Evolutionary conservation across 2,113 vertebrate species (phyloP).

Genomic region (Pterocles gutturalis): DNA sequence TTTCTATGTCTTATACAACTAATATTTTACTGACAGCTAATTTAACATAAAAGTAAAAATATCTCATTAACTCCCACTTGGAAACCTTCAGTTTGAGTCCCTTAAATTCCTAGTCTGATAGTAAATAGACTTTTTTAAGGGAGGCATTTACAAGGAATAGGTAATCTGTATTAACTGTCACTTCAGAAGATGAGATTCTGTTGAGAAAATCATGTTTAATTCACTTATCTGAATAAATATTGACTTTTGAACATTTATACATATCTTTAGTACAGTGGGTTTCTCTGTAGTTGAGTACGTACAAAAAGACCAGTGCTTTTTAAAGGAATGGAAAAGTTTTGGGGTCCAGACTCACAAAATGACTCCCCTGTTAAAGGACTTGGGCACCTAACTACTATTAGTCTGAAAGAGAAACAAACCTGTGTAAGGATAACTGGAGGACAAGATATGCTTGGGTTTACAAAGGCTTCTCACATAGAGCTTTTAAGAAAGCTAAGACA

Average conservation of each 20-base stretch:
- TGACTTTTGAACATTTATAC: neutral
- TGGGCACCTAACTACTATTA: neutral
- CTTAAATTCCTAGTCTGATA: neutral
- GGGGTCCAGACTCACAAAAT: neutral
- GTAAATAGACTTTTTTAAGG: neutral
- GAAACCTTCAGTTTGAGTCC: neutral
- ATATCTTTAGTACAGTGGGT: neutral
- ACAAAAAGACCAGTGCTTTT: neutral
- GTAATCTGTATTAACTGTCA: neutral
- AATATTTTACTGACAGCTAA: conserved; percentile 18
- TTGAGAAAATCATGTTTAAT: neutral
- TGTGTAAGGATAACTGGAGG: neutral
- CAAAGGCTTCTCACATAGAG: neutral
- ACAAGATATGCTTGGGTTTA: neutral
- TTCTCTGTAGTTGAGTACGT: neutral
- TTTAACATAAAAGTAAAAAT: conserved; percentile 21
- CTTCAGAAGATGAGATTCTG: neutral
- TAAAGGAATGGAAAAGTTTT: neutral
- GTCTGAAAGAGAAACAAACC: neutral
- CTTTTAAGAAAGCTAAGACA: neutral
- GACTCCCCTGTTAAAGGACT: neutral
- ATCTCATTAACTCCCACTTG: neutral
- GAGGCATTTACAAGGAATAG: neutral
- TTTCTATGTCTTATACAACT: neutral
- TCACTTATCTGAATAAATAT: neutral